These are phyloP conservation scores for Ochotona princeps DNA, from an alignment of 2,113 vertebrate species.

Conservation along the genomic window DNA sequence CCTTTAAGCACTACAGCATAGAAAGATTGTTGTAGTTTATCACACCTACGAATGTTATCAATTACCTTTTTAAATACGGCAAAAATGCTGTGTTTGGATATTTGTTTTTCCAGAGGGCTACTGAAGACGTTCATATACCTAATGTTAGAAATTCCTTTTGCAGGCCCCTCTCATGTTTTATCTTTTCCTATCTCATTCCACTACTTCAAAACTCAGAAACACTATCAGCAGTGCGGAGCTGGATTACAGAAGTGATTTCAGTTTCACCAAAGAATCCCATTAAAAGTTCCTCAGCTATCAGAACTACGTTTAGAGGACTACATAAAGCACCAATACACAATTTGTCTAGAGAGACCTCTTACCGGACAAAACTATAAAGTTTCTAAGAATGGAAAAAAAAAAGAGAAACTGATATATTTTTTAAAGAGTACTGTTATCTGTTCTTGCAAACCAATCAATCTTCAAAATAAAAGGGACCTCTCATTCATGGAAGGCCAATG, in stretches of 20 bases:
- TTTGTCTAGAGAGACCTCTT: slow-evolving; percentile 48
- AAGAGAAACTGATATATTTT: not conserved
- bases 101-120: not conserved
- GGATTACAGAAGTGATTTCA: not conserved
- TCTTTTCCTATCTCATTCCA: not conserved
- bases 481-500: not conserved
- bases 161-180: not conserved
- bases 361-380: slow-evolving; percentile 15
- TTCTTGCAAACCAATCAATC: slow-evolving; percentile 47
- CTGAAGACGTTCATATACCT: not conserved
- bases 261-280: not conserved
- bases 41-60: slow-evolving; percentile 19
- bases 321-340: not conserved
- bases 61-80: not conserved
- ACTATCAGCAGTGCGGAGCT: not conserved
- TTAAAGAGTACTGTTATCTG: not conserved
- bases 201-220: slow-evolving; percentile 11
- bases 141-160: slow-evolving; percentile 1
- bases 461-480: slow-evolving; percentile 47
- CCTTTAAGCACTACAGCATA: not conserved
- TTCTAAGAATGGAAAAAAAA: not conserved
- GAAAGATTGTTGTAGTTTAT: not conserved
- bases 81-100: not conserved
- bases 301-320: not conserved
- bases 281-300: not conserved